Evolutionary conservation across 2,888 invertebrate species (phyloP), one percentile per base, ranked within the genome.

Genomic region (Toxonevra muliebris): DNA sequence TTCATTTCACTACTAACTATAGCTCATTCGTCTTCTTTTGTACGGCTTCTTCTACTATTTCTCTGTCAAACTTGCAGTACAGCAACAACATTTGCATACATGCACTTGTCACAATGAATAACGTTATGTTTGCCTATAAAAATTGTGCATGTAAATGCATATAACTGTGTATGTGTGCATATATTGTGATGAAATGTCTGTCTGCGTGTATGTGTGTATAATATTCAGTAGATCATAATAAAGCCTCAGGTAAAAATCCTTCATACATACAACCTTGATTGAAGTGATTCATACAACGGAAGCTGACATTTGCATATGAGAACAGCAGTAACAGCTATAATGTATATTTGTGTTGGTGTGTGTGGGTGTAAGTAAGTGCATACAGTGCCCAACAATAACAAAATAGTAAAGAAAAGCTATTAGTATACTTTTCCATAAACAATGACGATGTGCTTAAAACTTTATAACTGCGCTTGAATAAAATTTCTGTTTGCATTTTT

Each of bases 261-360:
- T 57, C 57, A 71, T 41, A 50, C 42, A 52, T 42, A 61, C 66
- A 75, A 73, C 75, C 74, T 75, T 75, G 73, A 73, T 73, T 71
- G 72, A 70, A 73, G 70, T 65, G 60, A 48, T 68, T 62, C 48
- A 59, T 54, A 58, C 54, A 70, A 69, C 72, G 72, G 70, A 74
- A 71, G 71, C 70, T 74, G 65, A 69, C 66, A 72, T 74, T 69
- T 73, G 68, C 71, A 71, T 67, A 65, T 57, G 48, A 67, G 19
- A 57, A 67, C 53, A 60, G 58, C 59, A 63, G 58, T 68, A 53
- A 52, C n/a, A 59, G 13, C 1, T 20, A 11, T 11, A 15, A n/a
- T 17, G 48, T 20, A 48, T 17, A 48, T 13, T 10, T 48, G 48
- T 13, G 48, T 48, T 13, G 5, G 48, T 13, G n/a, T 10, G 5